These are phyloP conservation scores for Telmatherina bonti DNA, from an alignment of 2,797 vertebrate genomes.

Conservation along the genomic window DNA sequence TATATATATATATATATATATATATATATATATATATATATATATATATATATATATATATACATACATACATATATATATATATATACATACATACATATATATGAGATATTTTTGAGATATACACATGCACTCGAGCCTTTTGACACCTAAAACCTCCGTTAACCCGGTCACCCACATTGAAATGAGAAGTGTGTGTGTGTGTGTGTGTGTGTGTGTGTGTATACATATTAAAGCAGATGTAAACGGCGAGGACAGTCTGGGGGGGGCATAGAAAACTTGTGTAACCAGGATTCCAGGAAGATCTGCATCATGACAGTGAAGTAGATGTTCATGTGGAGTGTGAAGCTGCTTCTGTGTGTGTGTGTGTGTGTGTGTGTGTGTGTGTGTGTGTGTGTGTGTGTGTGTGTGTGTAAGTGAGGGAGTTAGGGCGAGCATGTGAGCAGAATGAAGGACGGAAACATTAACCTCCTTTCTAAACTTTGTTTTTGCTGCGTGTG, in stretches of 20 bases:
- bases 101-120: too few species aligned
- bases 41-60: too few species aligned
- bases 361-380: conserved; percentile 1
- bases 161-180: conserved; percentile 71
- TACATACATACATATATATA: too few species aligned
- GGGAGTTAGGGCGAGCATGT: conserved; percentile 15
- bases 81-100: too few species aligned
- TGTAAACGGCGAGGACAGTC: not conserved
- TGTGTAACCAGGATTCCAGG: conserved; percentile 9
- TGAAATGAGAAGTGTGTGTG: too few species aligned
- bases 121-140: conserved; percentile 30
- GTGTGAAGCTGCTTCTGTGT: conserved; percentile 18
- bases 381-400: not conserved
- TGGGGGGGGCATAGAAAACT: not conserved
- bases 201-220: conserved; percentile 9
- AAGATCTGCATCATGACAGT: conserved; percentile 57
- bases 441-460: conserved; percentile 37
- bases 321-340: conserved; percentile 39
- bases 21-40: too few species aligned
- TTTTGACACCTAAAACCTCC: conserved; percentile 50
- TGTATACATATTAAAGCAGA: not conserved
- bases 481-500: conserved; percentile 21
- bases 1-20: too few species aligned
- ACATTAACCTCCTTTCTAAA: conserved; percentile 54
- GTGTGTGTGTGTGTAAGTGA: conserved; percentile 3